Percentiles rank a stretch among this genome's conserved stretches.
Conservation (phyloP, 2,113 vertebrate species). For the Craseonycteris thonglongyai region DNA sequence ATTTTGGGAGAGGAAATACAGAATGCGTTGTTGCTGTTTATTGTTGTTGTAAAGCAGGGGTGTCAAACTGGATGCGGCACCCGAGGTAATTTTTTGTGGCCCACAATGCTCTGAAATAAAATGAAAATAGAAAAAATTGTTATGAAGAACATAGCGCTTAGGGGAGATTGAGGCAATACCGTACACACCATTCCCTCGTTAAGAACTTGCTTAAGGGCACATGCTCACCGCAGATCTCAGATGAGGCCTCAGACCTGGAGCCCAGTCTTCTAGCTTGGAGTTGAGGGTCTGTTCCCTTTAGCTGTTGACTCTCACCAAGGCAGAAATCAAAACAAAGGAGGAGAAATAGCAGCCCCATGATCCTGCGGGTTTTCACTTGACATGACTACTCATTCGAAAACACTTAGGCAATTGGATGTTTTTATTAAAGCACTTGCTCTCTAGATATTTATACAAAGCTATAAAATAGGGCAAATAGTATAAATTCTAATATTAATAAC, state of each 20-base stretch:
- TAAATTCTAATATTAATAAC: neutral
- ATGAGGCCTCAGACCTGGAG: neutral
- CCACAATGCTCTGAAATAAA: too few relatives aligned
- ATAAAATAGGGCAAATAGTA: neutral
- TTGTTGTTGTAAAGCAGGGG: too few relatives aligned
- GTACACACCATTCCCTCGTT: too few relatives aligned
- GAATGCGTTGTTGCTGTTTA: too few relatives aligned
- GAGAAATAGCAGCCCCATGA: neutral
- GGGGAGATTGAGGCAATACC: too few relatives aligned
- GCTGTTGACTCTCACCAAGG: neutral
- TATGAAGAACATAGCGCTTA: too few relatives aligned
- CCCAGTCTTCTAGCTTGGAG: neutral
- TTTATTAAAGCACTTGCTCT: constrained; percentile 26
- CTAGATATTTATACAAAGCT: constrained; percentile 9
- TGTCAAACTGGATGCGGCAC: too few relatives aligned
- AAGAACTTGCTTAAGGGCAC: neutral
- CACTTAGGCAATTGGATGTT: neutral
- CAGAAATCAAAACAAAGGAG: neutral
- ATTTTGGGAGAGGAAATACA: too few relatives aligned
- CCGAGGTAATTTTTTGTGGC: too few relatives aligned
- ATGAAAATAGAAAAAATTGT: too few relatives aligned
- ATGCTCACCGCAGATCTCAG: neutral
- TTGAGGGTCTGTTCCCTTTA: neutral
- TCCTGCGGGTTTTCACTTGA: neutral
- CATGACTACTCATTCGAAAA: neutral